These are phyloP conservation scores for Vulpes ferrilata DNA, from an alignment of 2,113 vertebrate genomes.

Conservation along the genomic window DNA sequence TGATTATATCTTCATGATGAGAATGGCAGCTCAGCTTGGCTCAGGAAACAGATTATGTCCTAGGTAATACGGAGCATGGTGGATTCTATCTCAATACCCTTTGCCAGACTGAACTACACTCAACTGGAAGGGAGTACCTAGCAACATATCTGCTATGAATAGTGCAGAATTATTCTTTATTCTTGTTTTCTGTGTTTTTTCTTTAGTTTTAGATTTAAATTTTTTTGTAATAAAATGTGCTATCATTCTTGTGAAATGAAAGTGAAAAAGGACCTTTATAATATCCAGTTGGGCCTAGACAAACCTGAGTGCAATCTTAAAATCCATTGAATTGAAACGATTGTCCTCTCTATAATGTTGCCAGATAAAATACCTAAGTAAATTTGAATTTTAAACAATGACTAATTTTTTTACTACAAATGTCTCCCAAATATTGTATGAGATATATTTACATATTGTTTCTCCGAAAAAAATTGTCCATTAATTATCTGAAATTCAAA, in stretches of 20 bases:
- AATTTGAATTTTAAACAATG: conserved; percentile 1
- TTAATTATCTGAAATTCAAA: conserved; percentile 21
- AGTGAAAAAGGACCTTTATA: background rate
- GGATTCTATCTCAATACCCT: background rate
- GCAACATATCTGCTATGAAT: background rate
- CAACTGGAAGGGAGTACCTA: background rate
- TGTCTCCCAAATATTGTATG: background rate
- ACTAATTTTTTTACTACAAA: background rate
- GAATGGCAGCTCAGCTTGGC: background rate
- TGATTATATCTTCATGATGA: background rate
- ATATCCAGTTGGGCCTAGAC: background rate
- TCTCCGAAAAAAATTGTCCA: background rate
- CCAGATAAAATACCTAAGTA: background rate
- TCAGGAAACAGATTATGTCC: background rate
- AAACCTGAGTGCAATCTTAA: background rate
- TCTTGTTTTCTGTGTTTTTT: background rate
- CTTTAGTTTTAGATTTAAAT: background rate
- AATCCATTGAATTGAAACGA: background rate
- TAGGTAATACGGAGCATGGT: background rate
- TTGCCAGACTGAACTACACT: background rate
- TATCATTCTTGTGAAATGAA: background rate
- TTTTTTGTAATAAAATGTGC: background rate
- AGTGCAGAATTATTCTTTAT: background rate
- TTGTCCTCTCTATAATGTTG: background rate
- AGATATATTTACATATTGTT: background rate